Conservation (phyloP, 2,888 invertebrate genomes). For the Ferdinandea cuprea region DNA sequence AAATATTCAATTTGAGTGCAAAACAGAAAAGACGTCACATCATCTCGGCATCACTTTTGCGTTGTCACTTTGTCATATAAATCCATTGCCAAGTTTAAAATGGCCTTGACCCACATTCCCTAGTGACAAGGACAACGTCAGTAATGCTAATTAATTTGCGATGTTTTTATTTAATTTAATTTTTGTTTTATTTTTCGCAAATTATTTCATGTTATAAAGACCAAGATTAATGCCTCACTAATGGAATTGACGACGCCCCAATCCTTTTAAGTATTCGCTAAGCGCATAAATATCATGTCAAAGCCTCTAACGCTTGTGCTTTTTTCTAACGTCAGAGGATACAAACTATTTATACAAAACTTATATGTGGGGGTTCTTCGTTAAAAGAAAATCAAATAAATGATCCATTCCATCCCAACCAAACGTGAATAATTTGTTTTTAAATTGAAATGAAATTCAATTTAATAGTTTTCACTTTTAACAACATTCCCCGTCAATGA, state of each 20-base stretch:
- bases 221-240: constrained; percentile 15
- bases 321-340: constrained; percentile 50
- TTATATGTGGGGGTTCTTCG: constrained; percentile 12
- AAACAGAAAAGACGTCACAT: not conserved
- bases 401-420: not conserved
- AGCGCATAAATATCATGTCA: constrained; percentile 41
- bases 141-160: constrained; percentile 64
- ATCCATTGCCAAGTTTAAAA: constrained; percentile 53
- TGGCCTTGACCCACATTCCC: constrained; percentile 79
- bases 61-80: constrained; percentile 32
- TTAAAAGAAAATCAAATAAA: constrained; percentile 17
- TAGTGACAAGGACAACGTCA: constrained; percentile 40
- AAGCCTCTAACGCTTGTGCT: constrained; percentile 32
- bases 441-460: constrained; percentile 18
- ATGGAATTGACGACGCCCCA: constrained; percentile 49
- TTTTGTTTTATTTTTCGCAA: constrained; percentile 42
- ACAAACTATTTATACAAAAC: constrained; percentile 41
- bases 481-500: constrained; percentile 18
- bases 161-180: constrained; percentile 20
- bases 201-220: constrained; percentile 32
- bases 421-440: constrained; percentile 23
- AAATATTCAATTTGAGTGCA: not conserved
- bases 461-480: constrained; percentile 33
- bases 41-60: constrained; percentile 9
- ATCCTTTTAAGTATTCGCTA: constrained; percentile 35